Evolutionary conservation across 2,888 invertebrate genomes (phyloP), one percentile per base, ranked within the genome.

Genomic region (Ecdyonurus torrentis): DNA sequence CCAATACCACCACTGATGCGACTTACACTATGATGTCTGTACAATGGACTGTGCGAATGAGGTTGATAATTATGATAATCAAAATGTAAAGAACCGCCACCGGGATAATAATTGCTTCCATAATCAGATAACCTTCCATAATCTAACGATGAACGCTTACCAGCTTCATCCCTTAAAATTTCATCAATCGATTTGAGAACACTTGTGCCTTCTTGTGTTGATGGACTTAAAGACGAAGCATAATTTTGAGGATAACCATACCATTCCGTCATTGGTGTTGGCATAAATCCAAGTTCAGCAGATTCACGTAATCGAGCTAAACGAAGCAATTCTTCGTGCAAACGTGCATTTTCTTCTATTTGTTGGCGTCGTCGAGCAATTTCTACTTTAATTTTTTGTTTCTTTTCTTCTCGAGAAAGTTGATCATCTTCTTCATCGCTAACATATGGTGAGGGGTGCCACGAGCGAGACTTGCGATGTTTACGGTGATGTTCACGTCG

Each of bases 351-450:
- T 67, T 81, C 79, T 67, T 81, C 81, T 64, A 84, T 77, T 68
- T 82, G 79, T 67, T 78, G 77, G 58, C 81, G 75, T n/a, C 83
- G 73, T 61, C 80, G 74, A 15, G 81, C 81, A 65, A 84, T 81
- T 70, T 84, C 83, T 58, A 79, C 79, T 67, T 81, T 80, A 64
- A 84, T 77, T 67, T 79, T 76, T 52, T 78, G 75, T 70, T 81
- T 79, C 69, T 81, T 79, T 68, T 80, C 78, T 67, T 84, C 83
- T 55, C 81, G 71, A 22, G 74, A 75, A 66, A 78, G 69, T 59
- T 75, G 72, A 66, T 81, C 81, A 64, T 81, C 79, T 61, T 77
- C 76, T 58, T 74, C 76, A 64, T 75, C 75, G 61, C 75, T 76
- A 61, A 74, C 76, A 66, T 76, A 77, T 5, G 77, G 78, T 5